A percentile compares a stretch with the other conserved stretches of the same genome.
Conservation (phyloP, 2,797 vertebrate species). For the Falco novaeseelandiae region DNA sequence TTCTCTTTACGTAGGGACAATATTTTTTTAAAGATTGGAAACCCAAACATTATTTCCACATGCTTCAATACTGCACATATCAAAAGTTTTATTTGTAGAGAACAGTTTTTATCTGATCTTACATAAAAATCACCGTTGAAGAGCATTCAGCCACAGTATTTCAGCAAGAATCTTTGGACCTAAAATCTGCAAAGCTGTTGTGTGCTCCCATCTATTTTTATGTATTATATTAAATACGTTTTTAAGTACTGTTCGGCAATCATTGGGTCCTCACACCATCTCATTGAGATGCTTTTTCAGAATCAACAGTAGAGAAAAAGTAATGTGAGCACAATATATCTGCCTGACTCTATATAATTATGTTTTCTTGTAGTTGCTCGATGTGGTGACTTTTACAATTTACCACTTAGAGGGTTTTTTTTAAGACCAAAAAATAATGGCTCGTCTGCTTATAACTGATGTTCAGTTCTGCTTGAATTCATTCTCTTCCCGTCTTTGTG, state of each 20-base stretch:
- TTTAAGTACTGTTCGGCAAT: background rate
- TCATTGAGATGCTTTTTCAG: background rate
- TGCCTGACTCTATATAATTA: background rate
- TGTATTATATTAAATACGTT: background rate
- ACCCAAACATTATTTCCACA: background rate
- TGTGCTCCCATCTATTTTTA: background rate
- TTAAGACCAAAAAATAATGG: background rate
- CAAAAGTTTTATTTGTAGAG: background rate
- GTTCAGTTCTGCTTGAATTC: background rate
- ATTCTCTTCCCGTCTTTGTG: background rate
- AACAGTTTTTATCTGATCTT: background rate
- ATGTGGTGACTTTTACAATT: background rate
- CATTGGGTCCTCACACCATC: background rate
- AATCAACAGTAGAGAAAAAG: background rate
- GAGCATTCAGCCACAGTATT: background rate
- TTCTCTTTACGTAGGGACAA: background rate
- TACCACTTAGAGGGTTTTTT: background rate
- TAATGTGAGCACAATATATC: background rate
- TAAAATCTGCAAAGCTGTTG: background rate
- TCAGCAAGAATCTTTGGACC: background rate
- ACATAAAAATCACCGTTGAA: background rate
- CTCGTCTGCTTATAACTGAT: background rate
- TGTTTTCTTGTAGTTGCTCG: background rate
- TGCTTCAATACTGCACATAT: fast-evolving
- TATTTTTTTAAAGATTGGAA: background rate